Base-by-base conservation (phyloP, 2,113 vertebrate genomes). In the Dromas ardeola region DNA sequence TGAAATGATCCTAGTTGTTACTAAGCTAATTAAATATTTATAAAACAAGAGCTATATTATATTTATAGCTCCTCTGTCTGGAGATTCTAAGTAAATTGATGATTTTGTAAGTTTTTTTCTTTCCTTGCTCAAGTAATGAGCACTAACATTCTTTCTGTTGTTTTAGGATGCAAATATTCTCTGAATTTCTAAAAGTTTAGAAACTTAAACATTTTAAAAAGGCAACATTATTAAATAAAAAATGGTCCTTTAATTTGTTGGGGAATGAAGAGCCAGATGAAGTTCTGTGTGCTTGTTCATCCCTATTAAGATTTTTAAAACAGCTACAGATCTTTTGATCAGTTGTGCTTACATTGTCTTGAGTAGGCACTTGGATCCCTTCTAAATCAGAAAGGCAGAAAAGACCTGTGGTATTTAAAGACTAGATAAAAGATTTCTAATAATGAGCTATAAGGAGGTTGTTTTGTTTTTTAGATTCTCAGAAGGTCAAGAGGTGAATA, bases 1-100 rank as follows among this genome's bases (percentile, higher is more conserved):
- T 92, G 21, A 88, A 88, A 80, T 79, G 0, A 71, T 89, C 34
- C 62, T 86, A 73, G 73, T 81, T 94, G 30, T 87, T 95, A 63
- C 56, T 42, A 65, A 94, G 9, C 43, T 70, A 26, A 82, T 95
- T 76, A 92, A 92, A 81, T 86, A 85, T 73, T 93, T 85, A 89
- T 86, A 80, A 76, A 93, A 79, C 27, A 76, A 65, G 36, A 49
- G 10, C 32, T 76, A 4, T 53, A 52, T 84, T 84, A 52, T 58
- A 81, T 78, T 91, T 89, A 63, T 61, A 87, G 45, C 49, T 76
- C 15, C 91, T 94, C 40, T 90, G 30, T 67, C 49, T 90, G 36
- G 29, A 81, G 58, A 89, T 55, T 36, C 9, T 66, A 63, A 78
- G 36, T 78, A 70, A 81, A 78, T 42, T 45, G 29, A 62, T 88